Evolutionary conservation across 37 sponge, comb jelly and placozoan genomes (phyloP).

Genomic region (Bolinopsis microptera): DNA sequence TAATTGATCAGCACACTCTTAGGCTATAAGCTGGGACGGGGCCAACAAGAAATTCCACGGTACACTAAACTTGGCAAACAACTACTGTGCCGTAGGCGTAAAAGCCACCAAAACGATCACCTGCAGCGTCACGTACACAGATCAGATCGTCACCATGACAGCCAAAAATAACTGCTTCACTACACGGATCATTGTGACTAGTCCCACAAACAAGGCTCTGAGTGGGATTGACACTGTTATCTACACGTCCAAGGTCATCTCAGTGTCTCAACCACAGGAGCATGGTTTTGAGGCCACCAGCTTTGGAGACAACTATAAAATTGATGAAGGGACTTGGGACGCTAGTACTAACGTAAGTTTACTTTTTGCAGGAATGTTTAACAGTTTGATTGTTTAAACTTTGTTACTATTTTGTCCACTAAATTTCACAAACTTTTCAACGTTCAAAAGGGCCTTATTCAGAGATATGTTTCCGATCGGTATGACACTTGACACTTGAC

Average conservation of each 20-base stretch:
- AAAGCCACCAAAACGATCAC: slow-evolving; percentile 14
- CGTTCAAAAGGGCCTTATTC: too few relatives aligned
- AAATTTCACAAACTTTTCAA: background rate
- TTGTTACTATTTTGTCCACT: too few relatives aligned
- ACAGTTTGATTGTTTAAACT: background rate
- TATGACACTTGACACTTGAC: too few relatives aligned
- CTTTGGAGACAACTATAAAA: background rate
- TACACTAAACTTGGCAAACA: background rate
- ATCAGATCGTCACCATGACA: slow-evolving; percentile 9
- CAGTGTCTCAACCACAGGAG: background rate
- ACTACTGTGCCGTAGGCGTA: background rate
- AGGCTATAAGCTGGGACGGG: background rate
- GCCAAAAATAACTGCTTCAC: background rate
- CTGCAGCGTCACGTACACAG: background rate
- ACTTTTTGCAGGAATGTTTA: background rate
- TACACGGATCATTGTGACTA: slow-evolving; percentile 24
- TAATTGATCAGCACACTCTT: too few relatives aligned
- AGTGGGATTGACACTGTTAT: background rate
- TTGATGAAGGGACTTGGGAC: background rate
- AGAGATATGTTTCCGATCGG: too few relatives aligned
- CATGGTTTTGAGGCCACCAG: background rate
- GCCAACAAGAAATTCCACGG: background rate
- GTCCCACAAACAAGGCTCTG: slow-evolving; percentile 36
- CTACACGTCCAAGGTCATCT: slow-evolving; percentile 9
- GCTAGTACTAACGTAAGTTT: slow-evolving; percentile 1